A percentile compares a stretch with the other conserved stretches of the same genome.
Evolutionary conservation across 2,888 invertebrate species (phyloP).

Genomic region (Sepiola atlantica): DNA sequence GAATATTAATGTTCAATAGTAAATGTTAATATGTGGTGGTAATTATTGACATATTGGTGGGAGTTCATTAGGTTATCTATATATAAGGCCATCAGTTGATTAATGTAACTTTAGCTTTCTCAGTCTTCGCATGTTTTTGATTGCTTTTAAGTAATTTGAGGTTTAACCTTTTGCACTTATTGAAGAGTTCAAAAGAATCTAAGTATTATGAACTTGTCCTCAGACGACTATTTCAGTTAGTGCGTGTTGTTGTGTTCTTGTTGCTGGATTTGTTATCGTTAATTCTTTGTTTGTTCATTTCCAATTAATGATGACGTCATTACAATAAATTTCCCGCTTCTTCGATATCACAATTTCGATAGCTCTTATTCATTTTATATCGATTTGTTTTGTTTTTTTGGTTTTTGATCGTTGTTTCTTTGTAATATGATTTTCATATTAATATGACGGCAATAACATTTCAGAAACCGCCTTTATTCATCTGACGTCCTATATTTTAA

Average conservation of each 20-base stretch:
- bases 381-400: background rate
- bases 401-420: background rate
- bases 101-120: no score
- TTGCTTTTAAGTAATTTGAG: no score
- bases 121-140: no score
- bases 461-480: background rate
- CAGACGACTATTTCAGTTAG: background rate
- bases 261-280: background rate
- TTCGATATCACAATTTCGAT: background rate
- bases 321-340: background rate
- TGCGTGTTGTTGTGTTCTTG: background rate
- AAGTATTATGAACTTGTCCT: no score
- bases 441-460: background rate
- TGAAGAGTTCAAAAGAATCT: no score
- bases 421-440: background rate
- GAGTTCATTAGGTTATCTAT: no score
- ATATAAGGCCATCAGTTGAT: no score
- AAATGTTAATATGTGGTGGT: no score
- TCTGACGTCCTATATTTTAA: background rate
- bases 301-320: background rate
- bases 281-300: background rate
- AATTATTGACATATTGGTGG: no score
- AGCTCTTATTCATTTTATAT: background rate
- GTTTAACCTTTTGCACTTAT: no score
- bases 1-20: no score